A percentile compares a stretch with the other conserved stretches of the same genome.
phyloP scores from a whole-genome alignment of 2,113 vertebrate species.

The Urocitellus parryii region DNA sequence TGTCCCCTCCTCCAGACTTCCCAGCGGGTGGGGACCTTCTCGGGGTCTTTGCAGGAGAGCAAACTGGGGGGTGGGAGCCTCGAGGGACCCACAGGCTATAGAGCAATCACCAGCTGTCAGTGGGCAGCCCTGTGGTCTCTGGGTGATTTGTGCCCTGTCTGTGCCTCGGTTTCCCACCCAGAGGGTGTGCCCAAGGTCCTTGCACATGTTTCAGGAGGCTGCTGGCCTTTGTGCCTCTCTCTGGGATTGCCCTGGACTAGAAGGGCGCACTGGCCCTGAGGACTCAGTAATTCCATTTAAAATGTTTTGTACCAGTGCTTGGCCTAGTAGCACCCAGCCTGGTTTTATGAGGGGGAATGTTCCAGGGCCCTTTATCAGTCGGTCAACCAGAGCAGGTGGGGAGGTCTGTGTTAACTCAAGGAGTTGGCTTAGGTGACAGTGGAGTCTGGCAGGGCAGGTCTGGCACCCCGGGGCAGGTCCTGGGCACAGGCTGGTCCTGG shows the following conservation, averaged over 20 bases:
- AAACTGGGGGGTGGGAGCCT: too few species aligned
- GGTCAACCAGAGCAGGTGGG: too few species aligned
- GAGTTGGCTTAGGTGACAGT: not conserved
- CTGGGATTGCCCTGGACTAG: not conserved
- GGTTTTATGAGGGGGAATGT: not conserved
- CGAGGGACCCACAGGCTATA: accelerated
- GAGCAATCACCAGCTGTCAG: too few species aligned
- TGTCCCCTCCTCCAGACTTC: too few species aligned
- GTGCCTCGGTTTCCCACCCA: not conserved
- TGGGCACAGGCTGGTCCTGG: not conserved
- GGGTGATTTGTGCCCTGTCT: not conserved
- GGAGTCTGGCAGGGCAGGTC: too few species aligned
- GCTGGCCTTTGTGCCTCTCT: not conserved
- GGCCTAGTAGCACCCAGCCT: not conserved
- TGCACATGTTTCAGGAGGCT: not conserved
- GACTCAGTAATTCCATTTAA: not conserved
- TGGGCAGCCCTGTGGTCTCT: not conserved
- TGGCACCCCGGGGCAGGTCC: accelerated
- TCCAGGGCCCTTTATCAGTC: not conserved
- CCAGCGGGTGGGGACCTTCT: too few species aligned
- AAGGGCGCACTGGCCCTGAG: not conserved
- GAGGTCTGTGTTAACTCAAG: not conserved
- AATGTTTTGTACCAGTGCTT: not conserved
- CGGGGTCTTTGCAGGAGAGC: too few species aligned
- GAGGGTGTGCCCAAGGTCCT: not conserved